phyloP scores from a whole-genome alignment of 2,113 vertebrate genomes.

The Phocoena phocoena region DNA sequence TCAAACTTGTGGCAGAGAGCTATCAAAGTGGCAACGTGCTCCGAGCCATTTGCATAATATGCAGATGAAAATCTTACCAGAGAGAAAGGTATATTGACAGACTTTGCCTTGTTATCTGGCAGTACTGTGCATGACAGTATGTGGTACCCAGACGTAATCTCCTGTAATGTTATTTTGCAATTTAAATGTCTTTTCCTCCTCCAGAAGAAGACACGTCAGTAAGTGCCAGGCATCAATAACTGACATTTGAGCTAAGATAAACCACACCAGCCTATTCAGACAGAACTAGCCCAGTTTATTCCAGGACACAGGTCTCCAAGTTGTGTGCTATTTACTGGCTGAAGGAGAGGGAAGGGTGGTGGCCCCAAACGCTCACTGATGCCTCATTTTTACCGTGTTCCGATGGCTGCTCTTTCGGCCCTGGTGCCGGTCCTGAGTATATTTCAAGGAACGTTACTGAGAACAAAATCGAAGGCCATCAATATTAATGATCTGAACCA shows the following conservation, averaged over 20 bases:
- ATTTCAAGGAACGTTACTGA: slow-evolving; percentile 87
- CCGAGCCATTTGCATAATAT: slow-evolving; percentile 82
- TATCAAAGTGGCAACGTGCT: slow-evolving; percentile 81
- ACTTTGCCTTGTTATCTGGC: slow-evolving; percentile 77
- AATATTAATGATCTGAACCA: slow-evolving; percentile 91
- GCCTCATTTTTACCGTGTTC: slow-evolving; percentile 62
- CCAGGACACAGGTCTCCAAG: slow-evolving; percentile 51
- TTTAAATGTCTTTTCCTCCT: slow-evolving; percentile 75
- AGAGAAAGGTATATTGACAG: slow-evolving; percentile 84
- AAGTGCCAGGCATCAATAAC: slow-evolving; percentile 73
- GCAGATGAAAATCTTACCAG: slow-evolving; percentile 83
- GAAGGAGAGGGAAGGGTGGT: slow-evolving; percentile 57
- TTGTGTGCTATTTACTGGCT: slow-evolving; percentile 64
- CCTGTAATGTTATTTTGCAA: slow-evolving; percentile 80
- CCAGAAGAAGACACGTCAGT: slow-evolving; percentile 72
- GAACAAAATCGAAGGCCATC: slow-evolving; percentile 88
- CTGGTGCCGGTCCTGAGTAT: slow-evolving; percentile 79
- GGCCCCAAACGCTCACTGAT: slow-evolving; percentile 66
- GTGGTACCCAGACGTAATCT: slow-evolving; percentile 78
- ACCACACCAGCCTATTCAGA: slow-evolving; percentile 16
- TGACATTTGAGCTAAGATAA: slow-evolving; percentile 64
- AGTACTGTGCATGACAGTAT: slow-evolving; percentile 69
- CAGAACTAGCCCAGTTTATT: slow-evolving; percentile 71
- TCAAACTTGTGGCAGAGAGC: slow-evolving; percentile 74
- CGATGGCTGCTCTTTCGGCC: slow-evolving; percentile 71